A percentile compares a stretch with the other conserved stretches of the same genome.
Evolutionary conservation across 2,888 invertebrate genomes (phyloP).

Genomic region (Hydrotaea cyrtoneurina): DNA sequence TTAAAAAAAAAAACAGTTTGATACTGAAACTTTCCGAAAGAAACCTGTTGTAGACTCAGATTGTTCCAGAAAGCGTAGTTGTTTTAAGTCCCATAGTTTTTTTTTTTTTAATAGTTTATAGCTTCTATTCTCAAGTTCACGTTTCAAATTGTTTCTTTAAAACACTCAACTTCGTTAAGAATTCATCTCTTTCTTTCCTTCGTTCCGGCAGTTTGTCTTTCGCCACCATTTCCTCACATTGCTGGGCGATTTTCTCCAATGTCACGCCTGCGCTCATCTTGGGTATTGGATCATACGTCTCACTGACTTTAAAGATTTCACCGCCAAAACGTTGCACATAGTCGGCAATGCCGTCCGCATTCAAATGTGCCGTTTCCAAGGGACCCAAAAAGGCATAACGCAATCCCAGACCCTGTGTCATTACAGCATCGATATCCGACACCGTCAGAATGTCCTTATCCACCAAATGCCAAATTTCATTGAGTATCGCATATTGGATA

Average conservation of each 20-base stretch:
- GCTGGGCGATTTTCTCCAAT: slow-evolving; percentile 85
- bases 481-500: slow-evolving; percentile 96
- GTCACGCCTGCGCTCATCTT: slow-evolving; percentile 86
- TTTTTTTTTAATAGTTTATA: background rate
- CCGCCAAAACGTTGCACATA: slow-evolving; percentile 84
- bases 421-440: slow-evolving; percentile 94
- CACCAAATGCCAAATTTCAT: slow-evolving; percentile 95
- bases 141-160: slow-evolving; percentile 87
- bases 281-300: slow-evolving; percentile 88
- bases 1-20: too few species aligned
- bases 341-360: slow-evolving; percentile 90
- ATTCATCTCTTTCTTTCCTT: slow-evolving; percentile 90
- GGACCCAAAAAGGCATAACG: slow-evolving; percentile 97
- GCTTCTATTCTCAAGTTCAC: slow-evolving; percentile 17
- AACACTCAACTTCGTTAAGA: slow-evolving; percentile 88
- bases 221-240: slow-evolving; percentile 88
- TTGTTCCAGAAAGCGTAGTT: too few species aligned
- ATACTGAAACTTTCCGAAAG: too few species aligned
- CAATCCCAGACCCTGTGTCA: slow-evolving; percentile 96
- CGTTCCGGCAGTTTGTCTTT: slow-evolving; percentile 86
- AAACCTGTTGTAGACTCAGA: too few species aligned
- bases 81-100: background rate
- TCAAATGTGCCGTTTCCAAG: slow-evolving; percentile 95
- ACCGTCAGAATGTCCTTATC: slow-evolving; percentile 90
- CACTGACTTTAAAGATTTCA: slow-evolving; percentile 84